These are phyloP conservation scores for Drosophila watanabei DNA, from an alignment of 1,140 invertebrate genomes.

Conservation along the genomic window DNA sequence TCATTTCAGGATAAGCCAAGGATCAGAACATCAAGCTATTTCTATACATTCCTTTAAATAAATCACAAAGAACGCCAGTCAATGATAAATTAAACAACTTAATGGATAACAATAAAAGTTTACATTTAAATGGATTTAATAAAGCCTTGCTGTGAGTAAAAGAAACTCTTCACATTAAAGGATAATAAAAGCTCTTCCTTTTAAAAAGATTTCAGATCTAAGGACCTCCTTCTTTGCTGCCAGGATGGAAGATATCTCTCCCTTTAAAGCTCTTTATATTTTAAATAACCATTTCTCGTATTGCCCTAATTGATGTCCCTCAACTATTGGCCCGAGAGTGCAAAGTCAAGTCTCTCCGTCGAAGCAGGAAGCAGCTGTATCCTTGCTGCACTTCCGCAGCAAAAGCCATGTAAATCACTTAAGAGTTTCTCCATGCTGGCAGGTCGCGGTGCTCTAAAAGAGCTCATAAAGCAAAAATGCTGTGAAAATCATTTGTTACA, in stretches of 20 bases:
- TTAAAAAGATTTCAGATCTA: background rate
- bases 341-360: background rate
- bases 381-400: conserved; percentile 75
- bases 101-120: background rate
- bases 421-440: conserved; percentile 57
- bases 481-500: conserved; percentile 83
- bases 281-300: background rate
- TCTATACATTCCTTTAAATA: background rate
- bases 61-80: too few species aligned
- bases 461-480: conserved; percentile 79
- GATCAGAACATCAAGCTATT: background rate
- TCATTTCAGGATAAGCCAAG: background rate
- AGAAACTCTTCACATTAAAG: background rate
- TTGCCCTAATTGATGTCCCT: conserved; percentile 4
- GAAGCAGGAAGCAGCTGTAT: conserved; percentile 11
- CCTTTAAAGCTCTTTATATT: background rate
- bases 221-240: background rate
- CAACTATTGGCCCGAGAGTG: background rate
- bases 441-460: conserved; percentile 65
- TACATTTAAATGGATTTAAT: background rate
- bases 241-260: background rate
- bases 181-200: too few species aligned
- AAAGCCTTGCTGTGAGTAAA: background rate
- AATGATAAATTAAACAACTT: too few species aligned
- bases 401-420: conserved; percentile 80